These are phyloP conservation scores for Malacosoma neustria DNA, from an alignment of 2,888 invertebrate genomes.

Conservation along the genomic window DNA sequence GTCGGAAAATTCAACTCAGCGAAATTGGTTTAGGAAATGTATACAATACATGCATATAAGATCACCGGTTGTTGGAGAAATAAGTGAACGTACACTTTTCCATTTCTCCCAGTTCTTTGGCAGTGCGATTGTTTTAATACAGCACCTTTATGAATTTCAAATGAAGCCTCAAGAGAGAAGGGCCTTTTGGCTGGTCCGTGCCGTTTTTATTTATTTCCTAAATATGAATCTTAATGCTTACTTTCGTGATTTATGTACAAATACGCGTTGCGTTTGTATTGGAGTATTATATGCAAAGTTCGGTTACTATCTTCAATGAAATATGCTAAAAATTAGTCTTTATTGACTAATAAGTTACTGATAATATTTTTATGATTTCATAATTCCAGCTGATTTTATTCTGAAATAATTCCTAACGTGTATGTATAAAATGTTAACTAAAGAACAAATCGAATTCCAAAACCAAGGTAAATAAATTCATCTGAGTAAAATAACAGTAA, in stretches of 20 bases:
- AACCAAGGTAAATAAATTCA: no score
- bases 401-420: no score
- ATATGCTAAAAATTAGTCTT: no score
- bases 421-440: no score
- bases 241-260: constrained; percentile 48
- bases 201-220: constrained; percentile 46
- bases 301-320: no score
- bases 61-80: neutral
- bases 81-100: constrained; percentile 7
- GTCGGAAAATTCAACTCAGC: neutral
- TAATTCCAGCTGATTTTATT: no score
- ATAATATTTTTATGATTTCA: no score
- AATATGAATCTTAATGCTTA: constrained; percentile 48
- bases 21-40: neutral
- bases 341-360: no score
- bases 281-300: constrained; percentile 43
- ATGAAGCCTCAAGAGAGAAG: constrained; percentile 30
- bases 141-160: constrained; percentile 54
- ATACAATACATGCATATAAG: no score
- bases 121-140: constrained; percentile 43
- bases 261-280: constrained; percentile 36
- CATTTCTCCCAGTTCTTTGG: constrained; percentile 12
- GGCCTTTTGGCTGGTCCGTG: constrained; percentile 22
- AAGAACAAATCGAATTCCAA: no score
- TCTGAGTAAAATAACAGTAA: no score